Base-by-base conservation (phyloP, 2,113 vertebrate genomes). In the Falco punctatus region DNA sequence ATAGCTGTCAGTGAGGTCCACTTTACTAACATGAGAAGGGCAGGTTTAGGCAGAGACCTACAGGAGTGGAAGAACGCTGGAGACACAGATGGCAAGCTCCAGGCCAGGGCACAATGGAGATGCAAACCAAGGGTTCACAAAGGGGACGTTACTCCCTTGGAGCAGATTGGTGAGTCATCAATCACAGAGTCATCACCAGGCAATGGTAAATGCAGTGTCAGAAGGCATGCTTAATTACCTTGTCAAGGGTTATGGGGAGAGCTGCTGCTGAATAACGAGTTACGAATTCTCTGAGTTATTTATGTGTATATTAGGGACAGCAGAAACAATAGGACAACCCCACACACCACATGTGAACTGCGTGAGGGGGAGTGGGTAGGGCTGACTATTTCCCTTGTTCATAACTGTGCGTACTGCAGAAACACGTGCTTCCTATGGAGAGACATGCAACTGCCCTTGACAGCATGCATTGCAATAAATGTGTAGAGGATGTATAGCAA, bases 231-330 rank as follows among this genome's bases (percentile, higher is more conserved):
- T 74, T 87, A 20, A 67, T n/a, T 35, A 22, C 20, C 15, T 75
- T 38, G 2, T 71, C 58, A 44, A 44, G 15, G 16, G 21, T 28
- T 61, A 8, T 18, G n/a, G 44, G 51, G 35, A 75, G 33, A 74
- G 20, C 48, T 86, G 38, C 88, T 93, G 62, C 84, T 90, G 79
- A 42, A 15, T 27, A 42, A n/a, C 0, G 7, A 77, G 30, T 85
- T 73, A 40, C 0, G 0, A 77, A 52, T 54, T 64, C 33, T 59
- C 42, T 0, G 1, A 35, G 49, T 74, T 19, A 9, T 82, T 80
- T 79, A 38, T 33, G 61, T 86, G 44, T 19, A 0, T 59, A 4
- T 54, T 48, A 40, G 51, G 54, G 61, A 13, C 66, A 75, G 48
- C 30, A 61, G 61, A 66, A 87, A 69, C 38, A 70, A 8, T 4